Evolutionary conservation across 1,140 invertebrate genomes (phyloP), one percentile per base, ranked within the genome.

Genomic region (Hetaerina americana): DNA sequence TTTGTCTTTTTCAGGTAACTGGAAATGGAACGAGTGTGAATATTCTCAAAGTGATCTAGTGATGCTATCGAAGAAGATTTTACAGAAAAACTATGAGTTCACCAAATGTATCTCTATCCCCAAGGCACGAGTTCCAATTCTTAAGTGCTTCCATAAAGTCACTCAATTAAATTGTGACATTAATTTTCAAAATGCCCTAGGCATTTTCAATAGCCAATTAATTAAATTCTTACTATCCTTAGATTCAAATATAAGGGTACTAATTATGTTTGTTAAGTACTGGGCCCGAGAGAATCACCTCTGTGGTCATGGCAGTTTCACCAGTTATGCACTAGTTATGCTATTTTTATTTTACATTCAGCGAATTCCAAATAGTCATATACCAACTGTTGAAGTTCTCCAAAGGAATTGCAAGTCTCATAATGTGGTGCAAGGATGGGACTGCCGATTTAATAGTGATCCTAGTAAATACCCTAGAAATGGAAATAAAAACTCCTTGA

Each of bases 101-200:
- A 75, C 77, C 0, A 81, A 87, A 72, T 80, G 90, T 27, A 71
- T 87, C 24, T 77, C 84, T 70, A 89, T 91, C 73, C 84, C 86
- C 2, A 81, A 81, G 57, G 89, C 89, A 18, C 88, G 88, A 79
- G 88, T 86, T 12, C 90, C 90, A 26, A 90, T 92, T 74, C 85
- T 92, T 18, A 90, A 90, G 77, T 88, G 88, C 77, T 76, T 80
- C 72, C 86, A 90, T 77, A 71, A 81, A 3, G 79, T 81, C 6
- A 87, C 84, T 0, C 75, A 80, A 5, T 81, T 86, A 0, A 83
- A 85, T 71, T 89, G 87, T 75, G 90, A 91, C 77, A 77, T 92
- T n/a, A 87, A 86, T 22, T 88, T 90, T 76, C 89, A 87, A 76
- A 87, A 87, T 71, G 80, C 81, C n/a, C 79, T 90, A 1, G 87